phyloP scores from a whole-genome alignment of 1,140 invertebrate genomes.

The Riptortus pedestris region DNA sequence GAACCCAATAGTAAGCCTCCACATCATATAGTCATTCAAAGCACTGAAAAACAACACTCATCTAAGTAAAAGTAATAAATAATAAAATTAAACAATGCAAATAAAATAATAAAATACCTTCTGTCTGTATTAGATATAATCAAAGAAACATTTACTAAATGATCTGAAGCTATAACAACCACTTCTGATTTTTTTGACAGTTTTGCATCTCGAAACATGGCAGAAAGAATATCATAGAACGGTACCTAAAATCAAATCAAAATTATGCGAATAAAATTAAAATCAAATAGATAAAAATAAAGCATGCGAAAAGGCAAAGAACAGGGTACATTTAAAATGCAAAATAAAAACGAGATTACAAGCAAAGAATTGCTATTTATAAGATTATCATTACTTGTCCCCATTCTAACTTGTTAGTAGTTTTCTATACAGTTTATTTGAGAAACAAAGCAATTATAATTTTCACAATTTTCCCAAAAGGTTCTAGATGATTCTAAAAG shows the following conservation, averaged over 20 bases:
- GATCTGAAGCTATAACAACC: constrained; percentile 43
- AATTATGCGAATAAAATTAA: no score
- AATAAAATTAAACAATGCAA: constrained; percentile 11
- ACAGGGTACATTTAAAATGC: no score
- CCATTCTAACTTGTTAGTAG: no score
- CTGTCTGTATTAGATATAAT: constrained; percentile 48
- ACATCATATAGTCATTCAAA: constrained; percentile 52
- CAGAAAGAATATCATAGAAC: constrained; percentile 43
- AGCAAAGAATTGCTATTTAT: no score
- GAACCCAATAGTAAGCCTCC: constrained; percentile 45
- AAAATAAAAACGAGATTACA: no score
- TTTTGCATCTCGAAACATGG: constrained; percentile 43
- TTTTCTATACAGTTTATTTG: no score
- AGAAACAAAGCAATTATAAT: no score
- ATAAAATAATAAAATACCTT: constrained; percentile 34
- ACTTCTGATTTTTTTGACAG: constrained; percentile 44
- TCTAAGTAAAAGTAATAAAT: constrained; percentile 9
- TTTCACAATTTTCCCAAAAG: no score
- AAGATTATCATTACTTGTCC: no score
- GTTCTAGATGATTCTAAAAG: no score
- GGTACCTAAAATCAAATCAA: constrained; percentile 43
- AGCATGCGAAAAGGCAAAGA: no score
- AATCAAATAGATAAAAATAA: not conserved
- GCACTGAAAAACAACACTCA: constrained; percentile 36
- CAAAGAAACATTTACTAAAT: constrained; percentile 43